Percentiles rank a stretch among this genome's conserved stretches.
Evolutionary conservation across 2,888 invertebrate species (phyloP).

Genomic region (Eristalinus sepulchralis): DNA sequence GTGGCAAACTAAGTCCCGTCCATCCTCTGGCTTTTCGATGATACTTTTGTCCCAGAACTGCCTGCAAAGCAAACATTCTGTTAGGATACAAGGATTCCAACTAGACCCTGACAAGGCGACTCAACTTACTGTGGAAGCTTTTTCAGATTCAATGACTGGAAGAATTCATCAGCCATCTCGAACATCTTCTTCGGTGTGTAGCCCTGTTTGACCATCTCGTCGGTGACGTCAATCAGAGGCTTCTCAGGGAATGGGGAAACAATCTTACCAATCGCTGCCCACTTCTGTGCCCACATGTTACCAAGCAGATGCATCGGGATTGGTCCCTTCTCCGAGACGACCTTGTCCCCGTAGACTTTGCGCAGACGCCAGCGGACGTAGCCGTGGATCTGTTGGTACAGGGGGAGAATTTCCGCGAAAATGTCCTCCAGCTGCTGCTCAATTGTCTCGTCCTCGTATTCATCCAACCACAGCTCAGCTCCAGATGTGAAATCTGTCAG

Average conservation of each 20-base stretch:
- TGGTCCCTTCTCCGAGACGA: constrained; percentile 86
- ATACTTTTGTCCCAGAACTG: constrained; percentile 93
- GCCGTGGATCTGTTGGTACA: constrained; percentile 92
- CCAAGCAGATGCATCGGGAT: constrained; percentile 90
- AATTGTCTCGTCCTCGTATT: constrained; percentile 88
- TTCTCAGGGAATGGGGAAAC: constrained; percentile 89
- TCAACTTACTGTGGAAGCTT: constrained; percentile 85
- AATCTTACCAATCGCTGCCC: constrained; percentile 83
- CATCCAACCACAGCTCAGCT: constrained; percentile 87
- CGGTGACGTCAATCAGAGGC: constrained; percentile 86
- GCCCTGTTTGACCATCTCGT: constrained; percentile 87
- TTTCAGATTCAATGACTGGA: constrained; percentile 90
- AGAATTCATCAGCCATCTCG: constrained; percentile 92
- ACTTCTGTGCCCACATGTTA: constrained; percentile 92
- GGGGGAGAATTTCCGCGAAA: constrained; percentile 88
- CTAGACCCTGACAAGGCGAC: no score
- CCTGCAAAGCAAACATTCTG: constrained; percentile 78
- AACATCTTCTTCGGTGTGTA: constrained; percentile 91
- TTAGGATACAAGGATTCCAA: no score
- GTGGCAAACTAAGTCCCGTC: constrained; percentile 89
- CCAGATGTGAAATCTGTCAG: constrained; percentile 85
- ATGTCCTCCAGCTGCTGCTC: constrained; percentile 86
- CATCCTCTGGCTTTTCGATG: constrained; percentile 88
- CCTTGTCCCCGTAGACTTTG: constrained; percentile 86
- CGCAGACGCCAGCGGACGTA: constrained; percentile 88